These are phyloP conservation scores for Poecilia latipinna DNA, from an alignment of 2,113 vertebrate genomes.

Conservation along the genomic window DNA sequence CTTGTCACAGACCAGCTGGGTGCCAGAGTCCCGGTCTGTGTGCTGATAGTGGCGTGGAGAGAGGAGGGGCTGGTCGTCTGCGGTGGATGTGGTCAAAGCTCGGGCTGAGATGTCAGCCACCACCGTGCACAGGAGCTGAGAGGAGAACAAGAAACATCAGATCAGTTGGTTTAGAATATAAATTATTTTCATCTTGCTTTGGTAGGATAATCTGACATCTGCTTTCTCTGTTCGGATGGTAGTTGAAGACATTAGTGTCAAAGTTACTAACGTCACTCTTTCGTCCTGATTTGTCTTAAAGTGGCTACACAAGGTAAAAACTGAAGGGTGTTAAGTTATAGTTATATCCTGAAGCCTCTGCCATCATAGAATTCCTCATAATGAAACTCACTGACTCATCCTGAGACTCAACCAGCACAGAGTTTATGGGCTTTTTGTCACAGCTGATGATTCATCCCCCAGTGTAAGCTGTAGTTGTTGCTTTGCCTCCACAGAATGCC, in stretches of 20 bases:
- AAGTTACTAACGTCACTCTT: no score
- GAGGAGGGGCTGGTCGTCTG: slow-evolving; percentile 77
- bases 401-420: background rate
- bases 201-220: background rate
- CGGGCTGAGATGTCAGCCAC: slow-evolving; percentile 76
- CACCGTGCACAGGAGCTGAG: slow-evolving; percentile 86
- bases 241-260: background rate
- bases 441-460: background rate
- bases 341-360: background rate
- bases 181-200: background rate
- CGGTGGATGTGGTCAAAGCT: slow-evolving; percentile 76
- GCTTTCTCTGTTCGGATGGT: background rate
- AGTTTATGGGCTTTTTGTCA: background rate
- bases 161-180: background rate
- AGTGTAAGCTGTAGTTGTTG: background rate
- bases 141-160: slow-evolving; percentile 47
- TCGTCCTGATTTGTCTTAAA: no score
- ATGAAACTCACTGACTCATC: slow-evolving; percentile 1
- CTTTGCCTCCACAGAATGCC: slow-evolving; percentile 3
- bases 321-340: background rate
- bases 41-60: slow-evolving; percentile 86
- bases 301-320: background rate
- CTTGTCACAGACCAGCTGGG: slow-evolving; percentile 90
- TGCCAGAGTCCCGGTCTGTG: slow-evolving; percentile 82
- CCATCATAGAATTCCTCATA: background rate